Percentiles rank a stretch among this genome's conserved stretches.
Evolutionary conservation across 2,113 vertebrate species (phyloP).

Genomic region (Anguilla rostrata): DNA sequence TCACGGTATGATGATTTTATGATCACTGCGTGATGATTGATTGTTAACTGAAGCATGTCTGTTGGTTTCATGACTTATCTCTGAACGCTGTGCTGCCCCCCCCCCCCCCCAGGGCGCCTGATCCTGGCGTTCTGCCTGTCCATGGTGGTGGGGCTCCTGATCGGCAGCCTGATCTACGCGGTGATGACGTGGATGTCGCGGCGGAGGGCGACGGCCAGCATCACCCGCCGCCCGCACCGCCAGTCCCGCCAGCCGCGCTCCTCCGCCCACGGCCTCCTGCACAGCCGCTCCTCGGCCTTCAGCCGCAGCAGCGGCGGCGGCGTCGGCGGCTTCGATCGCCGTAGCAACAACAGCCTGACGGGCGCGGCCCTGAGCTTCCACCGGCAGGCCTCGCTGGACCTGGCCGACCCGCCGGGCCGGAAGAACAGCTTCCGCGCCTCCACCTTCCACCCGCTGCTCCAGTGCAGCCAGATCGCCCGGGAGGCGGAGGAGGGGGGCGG

Average conservation of each 20-base stretch:
- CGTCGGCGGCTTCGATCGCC: conserved; percentile 70
- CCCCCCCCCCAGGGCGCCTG: conserved; percentile 75
- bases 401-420: conserved; percentile 79
- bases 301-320: conserved; percentile 79
- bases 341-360: conserved; percentile 92
- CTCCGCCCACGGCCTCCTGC: conserved; percentile 53
- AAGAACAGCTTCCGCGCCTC: conserved; percentile 91
- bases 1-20: too few relatives aligned
- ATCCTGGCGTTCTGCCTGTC: conserved; percentile 91
- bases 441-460: conserved; percentile 92
- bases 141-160: conserved; percentile 81
- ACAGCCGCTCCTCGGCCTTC: conserved; percentile 73
- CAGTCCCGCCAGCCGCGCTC: conserved; percentile 52
- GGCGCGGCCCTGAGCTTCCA: conserved; percentile 87
- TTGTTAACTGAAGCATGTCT: too few relatives aligned
- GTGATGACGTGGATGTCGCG: conserved; percentile 82
- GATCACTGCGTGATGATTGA: too few relatives aligned
- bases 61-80: too few relatives aligned
- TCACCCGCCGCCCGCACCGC: conserved; percentile 78
- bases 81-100: too few relatives aligned
- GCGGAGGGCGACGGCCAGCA: conserved; percentile 83
- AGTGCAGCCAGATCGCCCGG: conserved; percentile 82
- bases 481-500: conserved; percentile 82
- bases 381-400: conserved; percentile 83
- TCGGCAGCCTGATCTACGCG: conserved; percentile 85